Percentiles rank a stretch among this genome's conserved stretches.
phyloP scores from a whole-genome alignment of 2,797 vertebrate genomes.

The Melopsittacus undulatus region DNA sequence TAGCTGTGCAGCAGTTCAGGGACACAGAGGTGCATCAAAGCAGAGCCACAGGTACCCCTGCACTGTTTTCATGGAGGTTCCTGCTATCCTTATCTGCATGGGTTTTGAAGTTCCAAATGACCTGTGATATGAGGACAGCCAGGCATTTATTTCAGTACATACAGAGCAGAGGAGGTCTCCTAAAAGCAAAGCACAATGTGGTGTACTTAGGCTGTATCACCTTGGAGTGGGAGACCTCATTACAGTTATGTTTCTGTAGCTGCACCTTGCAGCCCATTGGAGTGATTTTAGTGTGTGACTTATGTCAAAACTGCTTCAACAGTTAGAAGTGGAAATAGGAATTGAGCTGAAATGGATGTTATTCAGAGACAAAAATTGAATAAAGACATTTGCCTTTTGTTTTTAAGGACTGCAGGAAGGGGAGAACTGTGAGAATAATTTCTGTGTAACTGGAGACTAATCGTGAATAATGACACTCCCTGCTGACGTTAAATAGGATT shows the following conservation, averaged over 20 bases:
- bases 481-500: background rate
- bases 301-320: background rate
- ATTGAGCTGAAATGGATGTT: background rate
- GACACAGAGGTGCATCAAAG: background rate
- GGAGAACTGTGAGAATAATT: background rate
- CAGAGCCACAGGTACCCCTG: background rate
- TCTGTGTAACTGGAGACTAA: background rate
- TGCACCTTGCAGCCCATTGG: background rate
- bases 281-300: background rate
- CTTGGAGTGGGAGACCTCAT: rapidly evolving
- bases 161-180: background rate
- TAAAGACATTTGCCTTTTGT: background rate
- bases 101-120: background rate
- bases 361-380: background rate
- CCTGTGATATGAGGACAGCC: background rate
- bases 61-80: background rate
- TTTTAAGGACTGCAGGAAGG: background rate
- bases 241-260: background rate
- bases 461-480: background rate
- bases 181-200: background rate
- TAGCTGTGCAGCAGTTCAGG: rapidly evolving
- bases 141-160: background rate
- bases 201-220: background rate
- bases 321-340: background rate
- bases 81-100: rapidly evolving